These are phyloP conservation scores for Schrankia costaestrigalis DNA, from an alignment of 2,888 invertebrate species.

Conservation along the genomic window DNA sequence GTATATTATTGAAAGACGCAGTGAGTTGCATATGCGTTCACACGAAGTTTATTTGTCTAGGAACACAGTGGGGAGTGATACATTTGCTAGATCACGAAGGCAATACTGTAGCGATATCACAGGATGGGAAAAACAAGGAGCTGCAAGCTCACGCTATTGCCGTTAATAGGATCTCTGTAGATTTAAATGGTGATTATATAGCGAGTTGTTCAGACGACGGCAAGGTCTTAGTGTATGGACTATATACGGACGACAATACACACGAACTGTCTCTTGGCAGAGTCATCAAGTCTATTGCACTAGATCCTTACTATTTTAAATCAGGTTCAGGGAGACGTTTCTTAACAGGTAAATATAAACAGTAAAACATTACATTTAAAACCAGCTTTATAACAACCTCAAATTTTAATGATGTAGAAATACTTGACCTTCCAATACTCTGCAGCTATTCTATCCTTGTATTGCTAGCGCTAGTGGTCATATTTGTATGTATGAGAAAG, in stretches of 20 bases:
- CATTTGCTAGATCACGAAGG: constrained; percentile 96
- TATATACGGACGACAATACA: constrained; percentile 92
- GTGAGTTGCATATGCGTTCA: constrained; percentile 95
- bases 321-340: constrained; percentile 89
- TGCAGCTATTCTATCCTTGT: too few species aligned
- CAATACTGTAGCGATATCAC: constrained; percentile 83
- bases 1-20: constrained; percentile 91
- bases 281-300: constrained; percentile 91
- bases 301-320: constrained; percentile 91
- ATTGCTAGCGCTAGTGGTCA: too few species aligned
- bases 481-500: too few species aligned
- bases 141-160: constrained; percentile 91
- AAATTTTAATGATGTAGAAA: too few species aligned
- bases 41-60: constrained; percentile 96
- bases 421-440: too few species aligned
- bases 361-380: too few species aligned
- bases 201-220: constrained; percentile 96
- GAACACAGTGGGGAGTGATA: constrained; percentile 94
- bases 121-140: constrained; percentile 83
- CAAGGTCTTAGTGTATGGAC: constrained; percentile 90
- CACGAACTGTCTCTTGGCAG: constrained; percentile 89
- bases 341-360: constrained; percentile 83
- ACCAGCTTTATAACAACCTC: too few species aligned
- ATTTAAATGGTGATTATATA: constrained; percentile 95
- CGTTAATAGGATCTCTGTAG: constrained; percentile 97